A percentile compares a stretch with the other conserved stretches of the same genome.
Conservation (phyloP, 2,113 vertebrate species). For the Perca flavescens region DNA sequence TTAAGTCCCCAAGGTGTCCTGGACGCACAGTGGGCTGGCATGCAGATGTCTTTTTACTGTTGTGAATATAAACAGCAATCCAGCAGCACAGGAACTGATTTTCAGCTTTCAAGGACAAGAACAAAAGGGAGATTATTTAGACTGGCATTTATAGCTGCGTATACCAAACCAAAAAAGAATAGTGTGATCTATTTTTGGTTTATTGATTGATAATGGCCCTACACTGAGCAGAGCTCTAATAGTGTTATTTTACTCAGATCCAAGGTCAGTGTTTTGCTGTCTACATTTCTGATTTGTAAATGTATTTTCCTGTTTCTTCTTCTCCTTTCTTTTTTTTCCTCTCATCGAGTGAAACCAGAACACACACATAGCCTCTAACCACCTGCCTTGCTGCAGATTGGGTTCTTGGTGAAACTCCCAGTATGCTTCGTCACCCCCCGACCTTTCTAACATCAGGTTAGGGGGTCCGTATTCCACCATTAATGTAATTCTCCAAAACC, state of each 20-base stretch:
- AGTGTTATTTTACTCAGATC: not conserved
- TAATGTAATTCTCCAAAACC: not conserved
- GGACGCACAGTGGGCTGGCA: not conserved
- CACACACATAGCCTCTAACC: not conserved
- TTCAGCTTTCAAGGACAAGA: slow-evolving; percentile 5
- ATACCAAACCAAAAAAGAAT: not conserved
- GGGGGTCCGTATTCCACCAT: not conserved
- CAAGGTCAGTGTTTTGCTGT: not conserved
- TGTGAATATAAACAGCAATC: not conserved
- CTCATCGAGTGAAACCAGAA: not conserved
- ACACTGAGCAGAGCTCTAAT: not conserved
- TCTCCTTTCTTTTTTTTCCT: not conserved
- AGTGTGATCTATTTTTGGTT: not conserved
- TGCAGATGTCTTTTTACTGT: not conserved
- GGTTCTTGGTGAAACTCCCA: not conserved
- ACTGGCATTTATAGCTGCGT: not conserved
- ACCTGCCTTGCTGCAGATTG: not conserved
- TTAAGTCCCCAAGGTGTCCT: not conserved
- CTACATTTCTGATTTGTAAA: not conserved
- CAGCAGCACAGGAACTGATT: not conserved
- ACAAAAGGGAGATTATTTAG: not conserved
- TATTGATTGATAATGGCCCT: slow-evolving; percentile 2
- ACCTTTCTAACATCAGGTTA: not conserved
- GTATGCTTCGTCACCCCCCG: not conserved
- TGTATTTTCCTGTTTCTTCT: not conserved